These are phyloP conservation scores for Gallinago stenura DNA, from an alignment of 2,797 vertebrate species.

Conservation along the genomic window DNA sequence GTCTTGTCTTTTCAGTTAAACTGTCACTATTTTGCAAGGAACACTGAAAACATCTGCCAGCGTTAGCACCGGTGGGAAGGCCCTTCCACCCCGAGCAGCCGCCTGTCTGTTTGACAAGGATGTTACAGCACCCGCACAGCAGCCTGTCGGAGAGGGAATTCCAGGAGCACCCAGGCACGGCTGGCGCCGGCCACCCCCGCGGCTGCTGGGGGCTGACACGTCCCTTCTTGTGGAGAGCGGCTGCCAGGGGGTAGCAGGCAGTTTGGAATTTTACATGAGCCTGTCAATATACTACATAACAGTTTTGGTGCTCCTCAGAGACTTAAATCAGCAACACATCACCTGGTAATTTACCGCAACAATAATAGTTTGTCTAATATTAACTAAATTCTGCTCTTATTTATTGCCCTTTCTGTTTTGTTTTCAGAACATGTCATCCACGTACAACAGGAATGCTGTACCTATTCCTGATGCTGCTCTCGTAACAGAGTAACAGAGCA, in stretches of 20 bases:
- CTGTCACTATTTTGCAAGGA: constrained; percentile 9
- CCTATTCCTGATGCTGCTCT: neutral
- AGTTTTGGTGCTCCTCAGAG: neutral
- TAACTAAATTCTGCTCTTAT: neutral
- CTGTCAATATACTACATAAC: constrained; percentile 16
- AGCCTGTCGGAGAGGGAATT: neutral
- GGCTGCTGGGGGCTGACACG: constrained; percentile 69
- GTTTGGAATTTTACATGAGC: constrained; percentile 77
- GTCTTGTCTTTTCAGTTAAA: neutral
- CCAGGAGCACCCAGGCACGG: constrained; percentile 34
- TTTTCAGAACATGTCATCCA: neutral
- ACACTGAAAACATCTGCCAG: constrained; percentile 47
- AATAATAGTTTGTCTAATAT: neutral
- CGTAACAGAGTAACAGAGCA: neutral
- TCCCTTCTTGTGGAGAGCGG: constrained; percentile 50
- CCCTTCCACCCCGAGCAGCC: neutral
- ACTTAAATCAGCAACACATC: neutral
- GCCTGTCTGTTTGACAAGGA: constrained; percentile 26
- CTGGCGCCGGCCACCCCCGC: constrained; percentile 37
- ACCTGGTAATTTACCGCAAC: constrained; percentile 20
- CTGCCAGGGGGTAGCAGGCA: constrained; percentile 23
- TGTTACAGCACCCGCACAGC: neutral
- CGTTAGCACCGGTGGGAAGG: neutral
- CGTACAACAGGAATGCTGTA: accelerated
- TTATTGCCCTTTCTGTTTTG: neutral